These are phyloP conservation scores for Fragum fragum DNA, from an alignment of 2,888 invertebrate species.

Conservation along the genomic window DNA sequence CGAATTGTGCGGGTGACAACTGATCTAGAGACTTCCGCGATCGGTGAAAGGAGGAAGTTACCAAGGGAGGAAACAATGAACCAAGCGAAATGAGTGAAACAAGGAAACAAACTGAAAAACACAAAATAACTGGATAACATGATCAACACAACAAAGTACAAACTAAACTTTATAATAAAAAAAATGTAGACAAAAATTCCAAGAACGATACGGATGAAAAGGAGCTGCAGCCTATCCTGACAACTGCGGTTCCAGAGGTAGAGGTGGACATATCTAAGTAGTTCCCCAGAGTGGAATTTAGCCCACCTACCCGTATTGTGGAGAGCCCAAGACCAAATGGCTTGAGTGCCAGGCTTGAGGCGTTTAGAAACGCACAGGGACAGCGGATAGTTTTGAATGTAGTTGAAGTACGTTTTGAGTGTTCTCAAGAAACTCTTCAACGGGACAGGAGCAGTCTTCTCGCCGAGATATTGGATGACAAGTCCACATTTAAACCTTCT, in stretches of 20 bases:
- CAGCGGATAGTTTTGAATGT: background rate
- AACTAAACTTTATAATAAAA: background rate
- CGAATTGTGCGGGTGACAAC: too few relatives aligned
- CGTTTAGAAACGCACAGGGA: background rate
- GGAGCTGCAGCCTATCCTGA: background rate
- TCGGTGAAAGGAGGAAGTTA: too few relatives aligned
- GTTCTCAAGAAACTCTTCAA: background rate
- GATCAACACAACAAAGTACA: background rate
- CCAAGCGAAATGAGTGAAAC: too few relatives aligned
- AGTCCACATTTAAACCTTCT: background rate
- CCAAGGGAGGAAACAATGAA: background rate
- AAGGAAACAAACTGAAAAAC: background rate
- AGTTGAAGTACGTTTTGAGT: background rate
- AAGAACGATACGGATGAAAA: background rate
- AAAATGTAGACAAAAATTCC: background rate
- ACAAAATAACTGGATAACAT: background rate
- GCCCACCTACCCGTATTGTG: background rate
- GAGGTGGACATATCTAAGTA: background rate
- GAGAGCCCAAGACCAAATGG: background rate
- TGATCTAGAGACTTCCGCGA: too few relatives aligned
- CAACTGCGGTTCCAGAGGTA: background rate
- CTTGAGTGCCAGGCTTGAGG: background rate
- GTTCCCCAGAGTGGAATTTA: background rate
- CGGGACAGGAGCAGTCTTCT: background rate
- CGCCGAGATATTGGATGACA: background rate